Evolutionary conservation across 2,797 vertebrate species (phyloP).

Genomic region (Sebastes miniatus): DNA sequence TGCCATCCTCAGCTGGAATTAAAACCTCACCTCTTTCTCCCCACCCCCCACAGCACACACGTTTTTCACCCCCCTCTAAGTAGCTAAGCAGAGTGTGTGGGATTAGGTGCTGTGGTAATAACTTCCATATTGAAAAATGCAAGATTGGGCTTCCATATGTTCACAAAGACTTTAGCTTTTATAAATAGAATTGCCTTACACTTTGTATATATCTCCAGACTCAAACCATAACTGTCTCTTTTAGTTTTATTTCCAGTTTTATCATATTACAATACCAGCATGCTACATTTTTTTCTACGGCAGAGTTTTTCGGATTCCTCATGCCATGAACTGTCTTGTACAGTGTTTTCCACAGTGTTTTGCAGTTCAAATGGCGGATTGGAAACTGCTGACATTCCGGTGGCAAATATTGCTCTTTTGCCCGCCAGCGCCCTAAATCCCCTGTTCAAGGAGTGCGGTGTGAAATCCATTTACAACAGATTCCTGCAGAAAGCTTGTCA

Average conservation of each 20-base stretch:
- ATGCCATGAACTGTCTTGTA: constrained; percentile 43
- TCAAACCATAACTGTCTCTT: neutral
- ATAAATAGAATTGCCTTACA: constrained; percentile 22
- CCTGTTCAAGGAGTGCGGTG: constrained; percentile 69
- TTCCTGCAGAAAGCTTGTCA: constrained; percentile 74
- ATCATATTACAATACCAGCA: constrained; percentile 4
- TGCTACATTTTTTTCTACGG: neutral
- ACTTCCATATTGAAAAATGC: constrained; percentile 57
- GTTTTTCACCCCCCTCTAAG: constrained; percentile 21
- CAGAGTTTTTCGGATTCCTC: neutral
- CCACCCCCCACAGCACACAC: neutral
- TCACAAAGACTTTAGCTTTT: constrained; percentile 38
- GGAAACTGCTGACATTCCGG: constrained; percentile 75
- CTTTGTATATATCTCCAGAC: neutral
- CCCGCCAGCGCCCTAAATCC: constrained; percentile 71
- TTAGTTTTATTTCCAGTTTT: neutral
- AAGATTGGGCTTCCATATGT: constrained; percentile 38
- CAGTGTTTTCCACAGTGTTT: constrained; percentile 38
- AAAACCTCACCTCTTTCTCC: neutral
- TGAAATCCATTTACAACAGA: constrained; percentile 80
- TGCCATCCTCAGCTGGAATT: constrained; percentile 37
- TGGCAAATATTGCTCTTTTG: constrained; percentile 67
- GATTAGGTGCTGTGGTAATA: constrained; percentile 68
- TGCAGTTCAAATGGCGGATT: constrained; percentile 59
- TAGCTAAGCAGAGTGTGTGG: constrained; percentile 51